Percentiles rank a stretch among this genome's conserved stretches.
Conservation (phyloP, 2,113 vertebrate species). For the Echinops telfairi region DNA sequence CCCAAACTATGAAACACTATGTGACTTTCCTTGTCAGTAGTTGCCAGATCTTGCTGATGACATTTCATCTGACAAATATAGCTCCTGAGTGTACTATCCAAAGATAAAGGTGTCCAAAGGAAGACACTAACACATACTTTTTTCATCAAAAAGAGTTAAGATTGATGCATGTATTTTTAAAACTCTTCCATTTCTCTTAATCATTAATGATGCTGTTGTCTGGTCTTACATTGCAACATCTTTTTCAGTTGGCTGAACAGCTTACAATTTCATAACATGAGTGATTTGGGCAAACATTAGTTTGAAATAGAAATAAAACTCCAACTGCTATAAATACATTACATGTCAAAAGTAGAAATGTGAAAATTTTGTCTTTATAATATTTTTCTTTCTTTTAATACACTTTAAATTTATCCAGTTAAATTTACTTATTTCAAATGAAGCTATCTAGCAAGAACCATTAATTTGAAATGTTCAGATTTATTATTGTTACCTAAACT, state of each 20-base stretch:
- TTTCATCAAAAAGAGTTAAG: conserved; percentile 54
- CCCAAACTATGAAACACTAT: neutral
- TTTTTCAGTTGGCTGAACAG: neutral
- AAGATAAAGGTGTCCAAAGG: neutral
- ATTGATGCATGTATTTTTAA: conserved; percentile 57
- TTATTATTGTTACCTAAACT: no score
- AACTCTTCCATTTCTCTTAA: conserved; percentile 54
- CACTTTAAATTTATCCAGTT: no score
- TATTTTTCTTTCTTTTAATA: no score
- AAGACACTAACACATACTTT: neutral
- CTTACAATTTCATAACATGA: neutral
- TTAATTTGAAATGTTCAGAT: no score
- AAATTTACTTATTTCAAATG: no score
- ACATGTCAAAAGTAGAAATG: neutral
- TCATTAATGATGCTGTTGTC: conserved; percentile 42
- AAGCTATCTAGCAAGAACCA: no score
- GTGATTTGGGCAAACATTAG: neutral
- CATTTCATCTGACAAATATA: conserved; percentile 2
- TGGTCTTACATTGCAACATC: neutral
- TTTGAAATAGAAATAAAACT: neutral
- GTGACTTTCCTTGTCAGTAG: neutral
- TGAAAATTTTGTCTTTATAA: no score
- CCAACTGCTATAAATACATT: neutral
- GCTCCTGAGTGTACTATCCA: neutral
- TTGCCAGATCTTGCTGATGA: neutral